Evolutionary conservation across 2,113 vertebrate genomes (phyloP).

Genomic region (Paramormyrops kingsleyae): DNA sequence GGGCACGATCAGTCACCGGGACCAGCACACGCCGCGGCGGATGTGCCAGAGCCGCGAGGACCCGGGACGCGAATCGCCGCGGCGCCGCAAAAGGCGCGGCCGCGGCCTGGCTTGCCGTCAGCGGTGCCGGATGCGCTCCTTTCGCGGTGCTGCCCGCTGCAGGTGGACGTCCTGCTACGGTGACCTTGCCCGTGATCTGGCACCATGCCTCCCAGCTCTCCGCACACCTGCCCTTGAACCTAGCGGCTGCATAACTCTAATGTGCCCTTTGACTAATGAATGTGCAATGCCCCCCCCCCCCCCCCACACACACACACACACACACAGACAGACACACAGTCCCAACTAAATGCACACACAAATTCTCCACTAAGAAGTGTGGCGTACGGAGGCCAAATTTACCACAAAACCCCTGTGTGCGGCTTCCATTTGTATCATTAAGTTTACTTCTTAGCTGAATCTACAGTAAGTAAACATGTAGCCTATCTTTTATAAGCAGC

Average conservation of each 20-base stretch:
- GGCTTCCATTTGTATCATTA: not conserved
- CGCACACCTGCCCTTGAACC: conserved; percentile 67
- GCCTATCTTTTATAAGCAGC: not conserved
- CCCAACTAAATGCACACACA: not conserved
- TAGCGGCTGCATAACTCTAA: conserved; percentile 26
- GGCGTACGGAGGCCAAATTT: not conserved
- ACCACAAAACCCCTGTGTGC: not conserved
- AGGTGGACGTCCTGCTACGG: not conserved
- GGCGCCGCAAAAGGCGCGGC: not conserved
- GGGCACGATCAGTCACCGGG: not conserved
- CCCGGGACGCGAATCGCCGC: not conserved
- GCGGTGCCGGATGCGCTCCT: not conserved
- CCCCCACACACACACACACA: not conserved
- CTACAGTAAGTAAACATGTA: not conserved
- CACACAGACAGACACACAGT: not conserved
- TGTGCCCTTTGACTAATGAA: conserved; percentile 2
- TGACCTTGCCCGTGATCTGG: not conserved
- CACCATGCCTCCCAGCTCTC: conserved; percentile 15
- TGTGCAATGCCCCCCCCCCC: not conserved
- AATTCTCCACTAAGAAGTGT: not conserved
- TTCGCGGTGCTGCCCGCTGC: not conserved
- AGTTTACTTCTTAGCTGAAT: not conserved
- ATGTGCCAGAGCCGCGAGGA: not conserved
- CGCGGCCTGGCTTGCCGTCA: not conserved
- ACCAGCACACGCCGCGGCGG: not conserved